These are phyloP conservation scores for Hydroisotoma schaefferi DNA, from an alignment of 2,888 invertebrate species.

Conservation along the genomic window DNA sequence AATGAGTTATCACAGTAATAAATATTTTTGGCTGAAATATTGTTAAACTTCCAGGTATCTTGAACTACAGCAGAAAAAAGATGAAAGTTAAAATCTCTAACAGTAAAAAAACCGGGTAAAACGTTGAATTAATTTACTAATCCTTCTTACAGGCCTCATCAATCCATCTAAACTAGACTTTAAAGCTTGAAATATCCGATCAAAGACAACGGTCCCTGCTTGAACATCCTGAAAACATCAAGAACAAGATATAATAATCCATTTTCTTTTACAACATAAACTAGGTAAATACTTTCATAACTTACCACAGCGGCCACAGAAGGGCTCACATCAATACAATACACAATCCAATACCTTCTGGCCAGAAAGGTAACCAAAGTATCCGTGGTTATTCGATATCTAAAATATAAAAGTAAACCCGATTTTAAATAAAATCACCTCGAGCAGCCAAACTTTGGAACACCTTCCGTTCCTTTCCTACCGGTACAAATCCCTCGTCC, in stretches of 20 bases:
- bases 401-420: constrained; percentile 45
- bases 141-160: constrained; percentile 57
- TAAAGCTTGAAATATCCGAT: constrained; percentile 60
- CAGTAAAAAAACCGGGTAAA: background rate
- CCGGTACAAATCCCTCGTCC: constrained; percentile 52
- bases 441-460: background rate
- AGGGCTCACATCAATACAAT: constrained; percentile 73
- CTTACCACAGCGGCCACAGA: constrained; percentile 68
- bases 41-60: constrained; percentile 63
- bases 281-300: constrained; percentile 33
- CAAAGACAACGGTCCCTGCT: constrained; percentile 61
- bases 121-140: background rate
- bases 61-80: constrained; percentile 58
- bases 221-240: constrained; percentile 56
- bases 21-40: constrained; percentile 66
- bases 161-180: constrained; percentile 59
- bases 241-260: background rate
- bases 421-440: background rate
- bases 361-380: constrained; percentile 67
- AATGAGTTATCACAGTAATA: constrained; percentile 71
- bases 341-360: constrained; percentile 67
- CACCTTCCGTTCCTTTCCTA: constrained; percentile 28
- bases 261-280: background rate
- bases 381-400: constrained; percentile 58
- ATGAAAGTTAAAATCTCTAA: constrained; percentile 9